Conservation (phyloP, 2,797 vertebrate genomes). For the Aphelocoma californica region DNA sequence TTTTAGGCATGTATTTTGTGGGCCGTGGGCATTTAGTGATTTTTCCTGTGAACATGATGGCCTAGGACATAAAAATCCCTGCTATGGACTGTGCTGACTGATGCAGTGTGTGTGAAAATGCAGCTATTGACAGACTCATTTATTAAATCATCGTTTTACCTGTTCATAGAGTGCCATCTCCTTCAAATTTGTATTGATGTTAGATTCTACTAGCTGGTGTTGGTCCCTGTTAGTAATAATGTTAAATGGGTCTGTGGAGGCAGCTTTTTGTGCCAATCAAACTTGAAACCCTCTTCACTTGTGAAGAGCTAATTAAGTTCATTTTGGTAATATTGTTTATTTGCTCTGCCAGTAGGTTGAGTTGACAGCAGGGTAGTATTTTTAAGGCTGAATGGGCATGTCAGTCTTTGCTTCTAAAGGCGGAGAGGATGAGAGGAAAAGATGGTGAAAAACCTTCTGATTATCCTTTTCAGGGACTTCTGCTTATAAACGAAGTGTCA, state of each 20-base stretch:
- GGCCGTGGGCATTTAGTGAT: background rate
- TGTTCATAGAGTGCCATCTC: background rate
- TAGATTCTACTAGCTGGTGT: background rate
- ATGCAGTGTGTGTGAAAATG: background rate
- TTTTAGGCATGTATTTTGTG: background rate
- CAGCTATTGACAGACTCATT: accelerated
- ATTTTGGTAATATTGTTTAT: background rate
- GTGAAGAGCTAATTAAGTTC: background rate
- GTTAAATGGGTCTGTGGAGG: background rate
- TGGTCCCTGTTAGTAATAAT: background rate
- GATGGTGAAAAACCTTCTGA: background rate
- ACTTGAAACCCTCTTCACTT: background rate
- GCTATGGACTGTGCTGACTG: background rate
- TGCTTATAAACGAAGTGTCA: background rate
- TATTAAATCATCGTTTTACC: background rate
- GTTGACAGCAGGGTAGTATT: background rate
- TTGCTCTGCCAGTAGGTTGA: background rate
- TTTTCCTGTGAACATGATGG: background rate
- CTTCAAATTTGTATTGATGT: background rate
- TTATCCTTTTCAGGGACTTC: background rate
- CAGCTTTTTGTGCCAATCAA: background rate
- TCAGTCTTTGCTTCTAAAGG: background rate
- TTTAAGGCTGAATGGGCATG: background rate
- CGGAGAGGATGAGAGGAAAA: background rate
- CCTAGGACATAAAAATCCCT: background rate